phyloP scores from a whole-genome alignment of 2,888 invertebrate genomes.

The Anthophora plumipes region DNA sequence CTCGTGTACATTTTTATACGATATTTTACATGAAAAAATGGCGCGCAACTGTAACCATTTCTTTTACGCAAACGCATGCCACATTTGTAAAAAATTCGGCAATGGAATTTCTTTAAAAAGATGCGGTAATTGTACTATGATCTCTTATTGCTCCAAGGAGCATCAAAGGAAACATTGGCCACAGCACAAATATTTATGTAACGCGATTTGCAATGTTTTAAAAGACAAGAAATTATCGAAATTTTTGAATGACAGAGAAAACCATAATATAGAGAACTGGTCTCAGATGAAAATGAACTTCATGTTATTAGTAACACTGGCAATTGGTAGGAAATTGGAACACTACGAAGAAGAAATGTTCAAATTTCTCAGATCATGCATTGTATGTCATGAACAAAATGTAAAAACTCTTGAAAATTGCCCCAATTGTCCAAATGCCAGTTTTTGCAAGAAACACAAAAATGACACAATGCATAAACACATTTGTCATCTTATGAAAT shows the following conservation, averaged over 20 bases:
- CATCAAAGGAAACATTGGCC: constrained; percentile 82
- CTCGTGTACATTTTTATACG: constrained; percentile 12
- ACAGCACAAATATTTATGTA: constrained; percentile 79
- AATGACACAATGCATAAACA: constrained; percentile 58
- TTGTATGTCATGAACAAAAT: constrained; percentile 73
- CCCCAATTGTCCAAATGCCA: constrained; percentile 72
- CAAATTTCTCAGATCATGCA: constrained; percentile 78
- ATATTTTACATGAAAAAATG: constrained; percentile 33
- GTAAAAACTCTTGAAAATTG: constrained; percentile 72
- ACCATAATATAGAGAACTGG: constrained; percentile 65
- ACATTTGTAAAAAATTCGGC: constrained; percentile 79
- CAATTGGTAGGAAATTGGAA: constrained; percentile 66
- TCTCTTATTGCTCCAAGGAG: constrained; percentile 79
- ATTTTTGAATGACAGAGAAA: constrained; percentile 52
- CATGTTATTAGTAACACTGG: constrained; percentile 68
- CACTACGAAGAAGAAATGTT: constrained; percentile 76
- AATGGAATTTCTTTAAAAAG: constrained; percentile 74
- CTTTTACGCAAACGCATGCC: constrained; percentile 81
- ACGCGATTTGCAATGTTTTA: constrained; percentile 66
- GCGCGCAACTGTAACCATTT: constrained; percentile 72
- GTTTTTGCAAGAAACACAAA: constrained; percentile 75
- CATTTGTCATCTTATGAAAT: constrained; percentile 65
- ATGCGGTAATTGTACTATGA: constrained; percentile 80
- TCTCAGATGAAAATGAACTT: constrained; percentile 71
- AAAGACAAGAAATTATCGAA: constrained; percentile 54